A percentile compares a stretch with the other conserved stretches of the same genome.
phyloP scores from a whole-genome alignment of 2,888 invertebrate genomes.

The Apoderus coryli region DNA sequence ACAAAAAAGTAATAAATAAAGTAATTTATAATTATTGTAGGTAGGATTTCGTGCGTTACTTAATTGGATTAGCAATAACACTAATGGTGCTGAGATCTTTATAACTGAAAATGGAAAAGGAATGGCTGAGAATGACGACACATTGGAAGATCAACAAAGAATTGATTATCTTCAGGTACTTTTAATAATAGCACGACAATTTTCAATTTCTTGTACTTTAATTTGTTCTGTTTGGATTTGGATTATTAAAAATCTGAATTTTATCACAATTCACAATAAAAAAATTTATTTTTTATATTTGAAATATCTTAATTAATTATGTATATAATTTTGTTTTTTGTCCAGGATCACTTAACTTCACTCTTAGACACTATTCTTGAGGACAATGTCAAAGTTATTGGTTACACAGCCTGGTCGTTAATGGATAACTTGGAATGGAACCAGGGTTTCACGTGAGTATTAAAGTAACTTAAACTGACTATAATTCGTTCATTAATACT shows the following conservation, averaged over 20 bases:
- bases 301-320: slow-evolving; percentile 3
- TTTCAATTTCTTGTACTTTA: neutral
- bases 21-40: too few relatives aligned
- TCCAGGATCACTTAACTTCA: slow-evolving; percentile 14
- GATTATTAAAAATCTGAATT: slow-evolving; percentile 1
- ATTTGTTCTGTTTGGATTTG: neutral
- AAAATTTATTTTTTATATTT: slow-evolving; percentile 7
- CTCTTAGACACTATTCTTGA: slow-evolving; percentile 32
- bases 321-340: too few relatives aligned
- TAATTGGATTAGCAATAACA: slow-evolving; percentile 31
- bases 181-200: neutral
- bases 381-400: slow-evolving; percentile 44
- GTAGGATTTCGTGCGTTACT: slow-evolving; percentile 44
- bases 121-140: slow-evolving; percentile 32
- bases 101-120: slow-evolving; percentile 44
- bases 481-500: too few relatives aligned
- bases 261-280: slow-evolving; percentile 1
- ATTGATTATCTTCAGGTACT: slow-evolving; percentile 29
- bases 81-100: slow-evolving; percentile 38
- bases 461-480: too few relatives aligned
- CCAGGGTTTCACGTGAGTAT: slow-evolving; percentile 52
- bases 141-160: slow-evolving; percentile 35
- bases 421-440: slow-evolving; percentile 76
- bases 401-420: slow-evolving; percentile 64
- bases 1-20: too few relatives aligned